Evolutionary conservation across 2,888 invertebrate species (phyloP).

Genomic region (Hololepta plana): DNA sequence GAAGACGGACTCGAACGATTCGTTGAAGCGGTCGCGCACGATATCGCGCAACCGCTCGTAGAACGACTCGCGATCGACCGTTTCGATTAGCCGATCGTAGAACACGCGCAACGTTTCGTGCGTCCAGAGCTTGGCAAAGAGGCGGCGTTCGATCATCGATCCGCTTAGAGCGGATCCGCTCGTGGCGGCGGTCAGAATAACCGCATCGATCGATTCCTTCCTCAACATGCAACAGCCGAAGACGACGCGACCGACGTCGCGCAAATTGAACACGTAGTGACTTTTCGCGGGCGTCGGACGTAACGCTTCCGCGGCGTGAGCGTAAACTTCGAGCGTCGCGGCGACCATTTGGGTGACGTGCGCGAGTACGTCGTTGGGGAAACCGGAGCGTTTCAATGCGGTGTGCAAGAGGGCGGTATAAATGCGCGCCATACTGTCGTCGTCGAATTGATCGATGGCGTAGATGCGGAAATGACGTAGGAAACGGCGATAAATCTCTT

Average conservation of each 20-base stretch:
- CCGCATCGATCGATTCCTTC: constrained; percentile 51
- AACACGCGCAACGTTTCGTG: constrained; percentile 73
- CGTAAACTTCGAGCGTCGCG: constrained; percentile 69
- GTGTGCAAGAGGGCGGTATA: constrained; percentile 62
- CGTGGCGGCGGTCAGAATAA: too few relatives aligned
- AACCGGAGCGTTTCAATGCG: constrained; percentile 59
- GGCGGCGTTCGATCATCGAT: constrained; percentile 48
- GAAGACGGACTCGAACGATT: constrained; percentile 58
- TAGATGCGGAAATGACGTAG: constrained; percentile 75
- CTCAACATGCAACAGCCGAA: constrained; percentile 67
- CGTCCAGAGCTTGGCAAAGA: constrained; percentile 59
- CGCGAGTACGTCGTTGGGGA: constrained; percentile 53
- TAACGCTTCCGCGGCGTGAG: constrained; percentile 43
- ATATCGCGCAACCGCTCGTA: constrained; percentile 47
- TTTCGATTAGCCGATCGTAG: constrained; percentile 59
- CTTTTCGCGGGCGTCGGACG: constrained; percentile 70
- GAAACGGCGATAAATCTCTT: constrained; percentile 69
- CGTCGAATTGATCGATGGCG: constrained; percentile 70
- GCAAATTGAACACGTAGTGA: constrained; percentile 69
- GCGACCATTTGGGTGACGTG: constrained; percentile 50
- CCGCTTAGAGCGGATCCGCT: constrained; percentile 21
- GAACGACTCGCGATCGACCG: constrained; percentile 52
- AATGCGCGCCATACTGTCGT: constrained; percentile 74
- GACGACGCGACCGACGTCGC: constrained; percentile 66
- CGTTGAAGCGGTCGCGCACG: constrained; percentile 52